Percentiles rank a stretch among this genome's conserved stretches.
Evolutionary conservation across 1,140 invertebrate genomes (phyloP).

Genomic region (Cyclargus thomasi): DNA sequence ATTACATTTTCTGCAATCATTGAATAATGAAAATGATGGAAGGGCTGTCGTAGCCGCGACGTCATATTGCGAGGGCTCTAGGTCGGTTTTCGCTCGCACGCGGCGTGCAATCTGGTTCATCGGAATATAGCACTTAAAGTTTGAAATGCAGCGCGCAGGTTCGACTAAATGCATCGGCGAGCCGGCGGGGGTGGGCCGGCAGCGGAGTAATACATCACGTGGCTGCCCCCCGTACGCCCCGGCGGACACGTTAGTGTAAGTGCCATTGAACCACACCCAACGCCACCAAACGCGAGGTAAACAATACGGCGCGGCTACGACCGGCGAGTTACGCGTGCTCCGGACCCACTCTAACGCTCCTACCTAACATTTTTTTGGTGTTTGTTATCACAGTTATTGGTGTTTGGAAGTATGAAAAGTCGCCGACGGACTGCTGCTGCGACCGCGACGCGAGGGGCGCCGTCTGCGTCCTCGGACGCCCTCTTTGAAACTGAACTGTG

Average conservation of each 20-base stretch:
- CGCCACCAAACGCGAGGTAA: slow-evolving; percentile 32
- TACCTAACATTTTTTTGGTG: slow-evolving; percentile 47
- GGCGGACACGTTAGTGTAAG: slow-evolving; percentile 31
- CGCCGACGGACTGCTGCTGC: slow-evolving; percentile 40
- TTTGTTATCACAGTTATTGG: slow-evolving; percentile 58
- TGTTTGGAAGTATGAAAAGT: slow-evolving; percentile 36
- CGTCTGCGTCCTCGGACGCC: slow-evolving; percentile 57
- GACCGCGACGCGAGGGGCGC: slow-evolving; percentile 46
- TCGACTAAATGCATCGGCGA: slow-evolving; percentile 33
- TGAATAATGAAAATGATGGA: slow-evolving; percentile 28
- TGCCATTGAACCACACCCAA: slow-evolving; percentile 51
- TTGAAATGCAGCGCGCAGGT: slow-evolving; percentile 36
- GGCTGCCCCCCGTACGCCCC: slow-evolving; percentile 32
- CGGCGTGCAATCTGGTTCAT: slow-evolving; percentile 17
- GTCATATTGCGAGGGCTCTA: slow-evolving; percentile 22
- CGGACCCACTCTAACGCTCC: slow-evolving; percentile 13
- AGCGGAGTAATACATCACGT: slow-evolving; percentile 46
- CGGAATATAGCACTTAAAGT: slow-evolving; percentile 30
- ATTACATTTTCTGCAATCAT: slow-evolving; percentile 28
- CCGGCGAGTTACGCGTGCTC: slow-evolving; percentile 14
- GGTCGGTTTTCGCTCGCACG: slow-evolving; percentile 23
- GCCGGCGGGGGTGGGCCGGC: slow-evolving; percentile 29
- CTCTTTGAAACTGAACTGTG: slow-evolving; percentile 54
- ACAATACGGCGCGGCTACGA: slow-evolving; percentile 26
- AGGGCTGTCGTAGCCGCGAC: slow-evolving; percentile 18